Evolutionary conservation across 2,113 vertebrate species (phyloP), one percentile per base, ranked within the genome.

Genomic region (Platichthys stellatus): DNA sequence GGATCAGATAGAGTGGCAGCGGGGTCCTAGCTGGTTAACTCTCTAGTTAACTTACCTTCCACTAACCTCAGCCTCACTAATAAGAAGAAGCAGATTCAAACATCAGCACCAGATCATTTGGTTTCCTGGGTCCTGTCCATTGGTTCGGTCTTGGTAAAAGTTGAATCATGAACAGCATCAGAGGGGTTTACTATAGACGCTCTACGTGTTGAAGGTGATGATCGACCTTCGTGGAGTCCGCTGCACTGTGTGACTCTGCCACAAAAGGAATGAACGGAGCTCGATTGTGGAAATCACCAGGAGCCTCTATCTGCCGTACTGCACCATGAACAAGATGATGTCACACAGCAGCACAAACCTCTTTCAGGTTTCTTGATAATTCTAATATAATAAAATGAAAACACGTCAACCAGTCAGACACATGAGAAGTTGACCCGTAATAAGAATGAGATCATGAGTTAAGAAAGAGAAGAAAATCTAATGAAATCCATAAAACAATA

Each of bases 401-500:
- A 3, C 6, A 56, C 15, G 43, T 1, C 35, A 20, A 10, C 10
- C 38, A 26, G 5, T 57, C 23, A 47, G 62, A 68, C 13, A 14
- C 12, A n/a, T 14, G 9, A 69, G 23, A 63, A 28, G 69, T 31
- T 66, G 7, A 69, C 38, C 23, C 12, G 49, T 38, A 77, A 87
- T 62, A 54, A 62, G 40, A 73, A 88, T 56, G 59, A 62, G 40
- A 82, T 75, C 18, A 65, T 40, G 69, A 84, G 78, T 86, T 61
- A 80, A 77, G 67, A 31, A 31, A 31, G 31, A 31, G 31, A 31
- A 31, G 1, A 31, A 31, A 7, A 31, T 31, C 0, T 31, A 78
- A 88, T 85, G 72, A 85, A 78, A 84, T 49, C 40, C 62, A 82
- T 84, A 74, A 86, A 90, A 74, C 84, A 82, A 65, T 10, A 45